Conservation (phyloP, 2,113 vertebrate species). For the Rhynchopsitta pachyrhyncha region DNA sequence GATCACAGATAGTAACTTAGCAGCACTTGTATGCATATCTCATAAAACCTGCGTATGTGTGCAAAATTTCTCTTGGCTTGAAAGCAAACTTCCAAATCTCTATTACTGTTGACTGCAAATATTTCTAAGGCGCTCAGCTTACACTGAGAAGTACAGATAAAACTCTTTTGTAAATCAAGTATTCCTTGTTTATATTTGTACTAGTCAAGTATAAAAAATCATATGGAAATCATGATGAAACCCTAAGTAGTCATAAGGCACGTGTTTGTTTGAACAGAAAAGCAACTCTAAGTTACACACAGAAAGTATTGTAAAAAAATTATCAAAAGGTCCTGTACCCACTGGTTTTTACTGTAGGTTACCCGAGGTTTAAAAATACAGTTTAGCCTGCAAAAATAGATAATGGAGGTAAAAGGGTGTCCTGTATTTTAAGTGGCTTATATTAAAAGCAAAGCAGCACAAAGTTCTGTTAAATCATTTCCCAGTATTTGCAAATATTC, state of each 20-base stretch:
- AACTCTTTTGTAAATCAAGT: background rate
- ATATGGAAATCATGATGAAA: background rate
- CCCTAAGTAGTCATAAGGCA: background rate
- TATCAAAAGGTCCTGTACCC: background rate
- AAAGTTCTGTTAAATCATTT: background rate
- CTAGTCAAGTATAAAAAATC: background rate
- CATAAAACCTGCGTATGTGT: background rate
- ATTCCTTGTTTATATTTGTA: background rate
- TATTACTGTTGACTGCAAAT: background rate
- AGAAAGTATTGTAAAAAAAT: background rate
- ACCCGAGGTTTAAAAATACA: background rate
- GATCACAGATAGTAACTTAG: background rate
- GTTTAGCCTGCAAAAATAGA: slow-evolving; percentile 24
- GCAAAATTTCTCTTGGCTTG: background rate
- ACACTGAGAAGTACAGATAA: background rate
- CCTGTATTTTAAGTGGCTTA: background rate
- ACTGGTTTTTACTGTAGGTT: background rate
- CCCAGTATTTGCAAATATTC: background rate
- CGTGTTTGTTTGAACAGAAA: slow-evolving; percentile 6
- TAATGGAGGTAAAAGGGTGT: background rate
- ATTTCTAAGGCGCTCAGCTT: background rate
- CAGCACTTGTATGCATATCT: background rate
- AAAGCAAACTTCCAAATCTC: background rate
- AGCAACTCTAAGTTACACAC: background rate
- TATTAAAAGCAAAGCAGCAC: background rate